phyloP scores from a whole-genome alignment of 2,888 invertebrate species.

The Apotomis betuletana region DNA sequence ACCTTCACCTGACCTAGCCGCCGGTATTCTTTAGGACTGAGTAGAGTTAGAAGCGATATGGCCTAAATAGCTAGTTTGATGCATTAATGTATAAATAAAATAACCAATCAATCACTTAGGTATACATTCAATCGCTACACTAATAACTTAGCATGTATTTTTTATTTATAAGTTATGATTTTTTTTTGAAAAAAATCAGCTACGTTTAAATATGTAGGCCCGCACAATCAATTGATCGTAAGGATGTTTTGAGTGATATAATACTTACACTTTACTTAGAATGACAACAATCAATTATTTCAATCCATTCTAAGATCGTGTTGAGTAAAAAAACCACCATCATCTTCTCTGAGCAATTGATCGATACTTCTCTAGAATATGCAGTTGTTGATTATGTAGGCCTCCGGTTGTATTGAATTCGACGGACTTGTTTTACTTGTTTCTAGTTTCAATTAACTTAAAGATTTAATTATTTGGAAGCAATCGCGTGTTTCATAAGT shows the following conservation, averaged over 20 bases:
- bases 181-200: too few relatives aligned
- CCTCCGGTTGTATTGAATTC: conserved; percentile 5
- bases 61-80: neutral
- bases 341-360: neutral
- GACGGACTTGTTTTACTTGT: conserved; percentile 7
- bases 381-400: conserved; percentile 8
- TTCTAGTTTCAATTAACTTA: conserved; percentile 21
- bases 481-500: neutral
- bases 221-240: too few relatives aligned
- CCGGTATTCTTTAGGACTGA: conserved; percentile 34
- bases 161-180: too few relatives aligned
- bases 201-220: too few relatives aligned
- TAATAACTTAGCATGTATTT: too few relatives aligned
- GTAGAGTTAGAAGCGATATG: conserved; percentile 14
- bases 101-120: too few relatives aligned
- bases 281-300: neutral
- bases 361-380: conserved; percentile 22
- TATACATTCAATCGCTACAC: too few relatives aligned
- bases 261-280: too few relatives aligned
- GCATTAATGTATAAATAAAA: too few relatives aligned
- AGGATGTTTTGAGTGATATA: too few relatives aligned
- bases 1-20: conserved; percentile 72
- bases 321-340: neutral
- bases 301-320: neutral
- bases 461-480: conserved; percentile 13